Percentiles rank a stretch among this genome's conserved stretches.
These are phyloP conservation scores for Hermaeophaga mercurialis DNA, from an alignment of 2,888 invertebrate species.

Conservation along the genomic window DNA sequence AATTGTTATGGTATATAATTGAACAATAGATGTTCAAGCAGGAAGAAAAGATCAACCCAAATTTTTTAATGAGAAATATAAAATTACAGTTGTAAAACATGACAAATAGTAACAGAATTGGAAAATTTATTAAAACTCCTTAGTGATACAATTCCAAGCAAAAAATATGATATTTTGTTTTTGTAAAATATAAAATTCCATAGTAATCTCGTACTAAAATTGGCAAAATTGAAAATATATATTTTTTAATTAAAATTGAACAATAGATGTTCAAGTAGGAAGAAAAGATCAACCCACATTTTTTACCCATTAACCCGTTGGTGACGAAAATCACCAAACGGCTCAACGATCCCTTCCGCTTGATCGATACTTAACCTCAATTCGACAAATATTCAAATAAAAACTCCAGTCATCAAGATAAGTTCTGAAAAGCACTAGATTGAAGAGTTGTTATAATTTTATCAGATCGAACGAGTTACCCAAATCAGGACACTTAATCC, in stretches of 20 bases:
- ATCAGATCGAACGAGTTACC: slow-evolving; percentile 45
- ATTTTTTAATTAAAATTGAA: too few relatives aligned
- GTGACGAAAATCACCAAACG: slow-evolving; percentile 29
- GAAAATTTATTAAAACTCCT: too few relatives aligned
- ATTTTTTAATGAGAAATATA: too few relatives aligned
- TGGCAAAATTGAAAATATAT: too few relatives aligned
- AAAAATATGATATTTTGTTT: too few relatives aligned
- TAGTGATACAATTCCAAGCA: too few relatives aligned
- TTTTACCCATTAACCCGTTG: slow-evolving; percentile 17
- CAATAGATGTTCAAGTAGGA: neutral
- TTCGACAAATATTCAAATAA: slow-evolving; percentile 43
- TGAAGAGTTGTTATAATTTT: slow-evolving; percentile 40
- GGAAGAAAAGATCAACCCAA: slow-evolving; percentile 11
- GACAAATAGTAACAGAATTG: too few relatives aligned
- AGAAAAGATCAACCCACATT: slow-evolving; percentile 18
- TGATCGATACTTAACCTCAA: slow-evolving; percentile 39
- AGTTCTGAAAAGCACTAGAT: slow-evolving; percentile 39
- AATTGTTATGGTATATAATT: too few relatives aligned
- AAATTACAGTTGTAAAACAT: too few relatives aligned
- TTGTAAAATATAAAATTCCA: too few relatives aligned
- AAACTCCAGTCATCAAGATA: slow-evolving; percentile 42
- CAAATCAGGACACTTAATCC: slow-evolving; percentile 44
- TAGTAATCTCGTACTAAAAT: too few relatives aligned
- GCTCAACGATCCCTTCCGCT: slow-evolving; percentile 20
- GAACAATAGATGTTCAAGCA: neutral